Base-by-base conservation (phyloP, 2,797 vertebrate species). In the Denticeps clupeoides region DNA sequence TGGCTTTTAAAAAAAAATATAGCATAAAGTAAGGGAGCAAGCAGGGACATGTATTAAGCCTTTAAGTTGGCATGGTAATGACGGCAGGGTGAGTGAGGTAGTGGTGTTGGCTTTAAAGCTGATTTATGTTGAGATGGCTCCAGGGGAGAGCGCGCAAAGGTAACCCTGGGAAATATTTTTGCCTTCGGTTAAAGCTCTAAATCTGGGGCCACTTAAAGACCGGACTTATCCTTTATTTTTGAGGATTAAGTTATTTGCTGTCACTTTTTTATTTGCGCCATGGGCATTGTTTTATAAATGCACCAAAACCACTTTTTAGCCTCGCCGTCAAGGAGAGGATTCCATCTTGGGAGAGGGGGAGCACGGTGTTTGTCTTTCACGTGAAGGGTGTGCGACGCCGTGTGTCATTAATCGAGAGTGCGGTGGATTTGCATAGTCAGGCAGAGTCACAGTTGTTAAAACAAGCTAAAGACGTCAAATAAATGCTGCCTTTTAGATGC, bases 231-330 rank as follows among this genome's bases (percentile, higher is more conserved):
- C 67, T 77, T 75, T 74, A 79, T 79, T 82, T n/a, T 72, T 53
- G 58, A 73, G 75, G 76, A 79, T 80, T 76, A 78, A 69, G 58
- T 73, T 80, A 74, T 77, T 79, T 67, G 74, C 66, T 74, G 68
- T 80, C 73, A 80, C 73, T 65, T 73, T 74, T 38, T 55, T 56
- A 78, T 82, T 85, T 76, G 63, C 71, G 72, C 74, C 71, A 74
- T 11, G 55, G 77, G 72, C 72, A 67, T 83, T 85, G 80, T 79
- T 65, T 79, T 73, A 71, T 65, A 71, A 84, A 80, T 60, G 65
- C 32, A 62, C 55, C 57, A 41, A 29, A 54, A 23, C 52, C 65
- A 65, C 54, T 51, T 59, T 58, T 41, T 41, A 26, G 35, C n/a
- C 26, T 15, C 8, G 21, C 25, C 18, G 46, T 52, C 26, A 41